Base-by-base conservation (phyloP, 2,113 vertebrate species). In the Trinectes maculatus region DNA sequence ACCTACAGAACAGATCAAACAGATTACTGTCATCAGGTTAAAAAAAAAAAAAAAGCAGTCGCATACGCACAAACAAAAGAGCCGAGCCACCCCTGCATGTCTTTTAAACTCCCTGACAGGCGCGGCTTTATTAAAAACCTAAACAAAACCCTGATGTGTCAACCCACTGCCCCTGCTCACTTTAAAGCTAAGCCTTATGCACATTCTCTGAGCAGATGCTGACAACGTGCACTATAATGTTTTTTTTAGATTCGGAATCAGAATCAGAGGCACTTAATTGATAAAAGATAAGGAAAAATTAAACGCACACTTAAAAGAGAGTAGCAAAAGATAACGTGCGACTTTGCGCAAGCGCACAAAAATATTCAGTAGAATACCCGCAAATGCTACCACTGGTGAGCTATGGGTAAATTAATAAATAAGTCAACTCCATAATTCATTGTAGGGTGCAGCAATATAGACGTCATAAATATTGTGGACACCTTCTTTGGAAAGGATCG, bases 1-100 rank as follows among this genome's bases (percentile, higher is more conserved):
- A 98, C 96, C 96, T 98, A 74, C 70, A 89, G 8, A 91, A 87
- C 92, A 89, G 22, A 87, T 79, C 43, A 86, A 67, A 85, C 47
- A 72, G 26, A 77, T 82, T 58, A 64, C 33, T n/a, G 25, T 54
- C 21, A 68, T 52, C 56, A 22, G 11, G 51, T 63, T 28, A 53
- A 73, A 89, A 84, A 65, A 34, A 13, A 22, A 59, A 68, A 89
- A 84, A 58, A 26, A 55, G 36, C 47, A 40, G 71, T 67, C 55
- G 66, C 51, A 51, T 13, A 21, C 15, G 18, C 29, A 3, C 3
- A 69, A 66, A 43, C 29, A 70, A 73, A 68, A 79, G 5, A 29
- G 8, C 28, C 0, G 15, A 73, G 34, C 6, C 12, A 1, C 25
- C 46, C 29, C 12, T 13, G 40, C 21, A 29, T 16, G 25, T 75